Conservation (phyloP, 2,797 vertebrate species). For the Leptodactylus fallax region DNA sequence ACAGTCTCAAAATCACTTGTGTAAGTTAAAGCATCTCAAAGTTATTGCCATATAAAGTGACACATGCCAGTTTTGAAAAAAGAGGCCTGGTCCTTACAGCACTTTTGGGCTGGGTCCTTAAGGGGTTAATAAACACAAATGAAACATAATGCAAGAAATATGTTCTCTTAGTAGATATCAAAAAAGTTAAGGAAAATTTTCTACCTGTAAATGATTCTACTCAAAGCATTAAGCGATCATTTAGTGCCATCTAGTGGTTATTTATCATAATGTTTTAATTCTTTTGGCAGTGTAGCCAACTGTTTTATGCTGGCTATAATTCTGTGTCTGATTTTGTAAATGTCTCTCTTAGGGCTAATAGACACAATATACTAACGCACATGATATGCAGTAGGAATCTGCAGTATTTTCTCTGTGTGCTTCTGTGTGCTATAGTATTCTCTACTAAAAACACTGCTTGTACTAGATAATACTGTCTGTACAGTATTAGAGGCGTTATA, state of each 20-base stretch:
- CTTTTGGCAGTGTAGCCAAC: background rate
- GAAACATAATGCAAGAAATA: too few relatives aligned
- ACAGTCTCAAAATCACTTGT: too few relatives aligned
- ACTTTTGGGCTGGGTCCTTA: too few relatives aligned
- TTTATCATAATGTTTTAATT: background rate
- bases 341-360: background rate
- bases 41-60: too few relatives aligned
- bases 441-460: background rate
- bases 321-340: background rate
- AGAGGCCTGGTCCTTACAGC: too few relatives aligned
- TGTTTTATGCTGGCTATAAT: background rate
- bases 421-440: background rate
- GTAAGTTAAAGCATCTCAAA: too few relatives aligned
- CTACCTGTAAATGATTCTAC: background rate
- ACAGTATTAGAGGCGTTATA: too few relatives aligned
- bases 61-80: too few relatives aligned
- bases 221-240: constrained; percentile 3
- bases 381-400: background rate
- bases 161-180: too few relatives aligned
- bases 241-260: constrained; percentile 38
- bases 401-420: background rate
- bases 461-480: too few relatives aligned
- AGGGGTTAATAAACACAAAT: too few relatives aligned
- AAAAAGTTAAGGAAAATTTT: too few relatives aligned
- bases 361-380: background rate